These are phyloP conservation scores for Agrotis segetum DNA, from an alignment of 2,888 invertebrate species.

Conservation along the genomic window DNA sequence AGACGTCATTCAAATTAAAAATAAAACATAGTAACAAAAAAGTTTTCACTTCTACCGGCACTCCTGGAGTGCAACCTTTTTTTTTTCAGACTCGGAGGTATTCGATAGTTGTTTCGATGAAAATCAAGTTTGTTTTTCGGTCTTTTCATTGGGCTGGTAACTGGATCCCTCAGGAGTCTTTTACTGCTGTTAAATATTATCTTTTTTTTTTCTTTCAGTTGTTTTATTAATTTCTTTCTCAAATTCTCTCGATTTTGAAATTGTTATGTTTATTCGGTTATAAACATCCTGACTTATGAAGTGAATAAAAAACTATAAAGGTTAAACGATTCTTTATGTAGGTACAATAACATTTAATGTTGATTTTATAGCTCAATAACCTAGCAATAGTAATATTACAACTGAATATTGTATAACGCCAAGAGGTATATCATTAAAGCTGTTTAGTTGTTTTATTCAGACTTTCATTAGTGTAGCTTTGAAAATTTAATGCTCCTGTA, in stretches of 20 bases:
- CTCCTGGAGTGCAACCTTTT: too few relatives aligned
- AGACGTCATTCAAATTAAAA: too few relatives aligned
- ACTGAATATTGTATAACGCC: slow-evolving; percentile 13
- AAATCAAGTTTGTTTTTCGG: slow-evolving; percentile 48
- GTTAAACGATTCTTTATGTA: neutral
- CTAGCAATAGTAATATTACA: neutral
- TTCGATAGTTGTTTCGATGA: slow-evolving; percentile 41
- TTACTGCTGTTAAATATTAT: neutral
- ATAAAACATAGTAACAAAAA: too few relatives aligned
- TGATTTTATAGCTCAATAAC: slow-evolving; percentile 25
- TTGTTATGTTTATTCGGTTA: neutral
- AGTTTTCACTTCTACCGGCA: too few relatives aligned
- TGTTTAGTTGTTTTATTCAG: too few relatives aligned
- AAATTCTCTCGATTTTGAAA: too few relatives aligned
- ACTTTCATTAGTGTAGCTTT: too few relatives aligned
- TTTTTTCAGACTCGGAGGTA: slow-evolving; percentile 25
- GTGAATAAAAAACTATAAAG: slow-evolving; percentile 11
- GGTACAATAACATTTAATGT: slow-evolving; percentile 20
- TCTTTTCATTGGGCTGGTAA: slow-evolving; percentile 38
- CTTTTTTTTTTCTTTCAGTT: neutral
- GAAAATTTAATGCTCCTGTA: too few relatives aligned
- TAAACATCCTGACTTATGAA: neutral
- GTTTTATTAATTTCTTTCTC: neutral
- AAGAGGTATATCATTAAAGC: neutral
- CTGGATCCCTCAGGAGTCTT: slow-evolving; percentile 18